Conservation (phyloP, 1,140 invertebrate species). For the Atta cephalotes region DNA sequence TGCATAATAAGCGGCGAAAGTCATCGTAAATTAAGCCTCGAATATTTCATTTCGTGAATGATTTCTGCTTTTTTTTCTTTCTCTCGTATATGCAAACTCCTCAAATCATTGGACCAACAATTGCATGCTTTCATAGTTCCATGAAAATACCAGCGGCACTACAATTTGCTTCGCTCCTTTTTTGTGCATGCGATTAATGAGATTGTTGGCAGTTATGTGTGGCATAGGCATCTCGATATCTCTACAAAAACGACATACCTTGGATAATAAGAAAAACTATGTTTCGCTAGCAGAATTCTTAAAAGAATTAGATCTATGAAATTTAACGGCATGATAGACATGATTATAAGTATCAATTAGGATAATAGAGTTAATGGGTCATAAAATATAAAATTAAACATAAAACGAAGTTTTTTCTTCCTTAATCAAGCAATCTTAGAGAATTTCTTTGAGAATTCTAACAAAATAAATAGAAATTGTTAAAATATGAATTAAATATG, state of each 20-base stretch:
- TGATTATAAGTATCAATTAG: constrained; percentile 25
- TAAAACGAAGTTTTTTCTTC: neutral
- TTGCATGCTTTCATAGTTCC: neutral
- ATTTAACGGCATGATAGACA: neutral
- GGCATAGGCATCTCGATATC: neutral
- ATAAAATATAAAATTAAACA: constrained; percentile 22
- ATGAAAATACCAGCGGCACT: constrained; percentile 18
- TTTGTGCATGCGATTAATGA: constrained; percentile 18
- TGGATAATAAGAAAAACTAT: neutral
- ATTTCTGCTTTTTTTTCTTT: neutral
- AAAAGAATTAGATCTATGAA: constrained; percentile 5
- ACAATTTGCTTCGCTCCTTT: constrained; percentile 19
- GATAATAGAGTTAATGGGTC: constrained; percentile 10
- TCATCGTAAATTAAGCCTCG: constrained; percentile 14
- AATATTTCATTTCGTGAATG: neutral
- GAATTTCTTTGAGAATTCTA: neutral
- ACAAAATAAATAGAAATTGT: neutral
- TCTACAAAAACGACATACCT: constrained; percentile 9
- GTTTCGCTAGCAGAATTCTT: neutral
- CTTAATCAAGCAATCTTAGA: neutral
- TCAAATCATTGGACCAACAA: constrained; percentile 14
- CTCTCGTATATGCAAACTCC: neutral
- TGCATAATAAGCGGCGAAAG: constrained; percentile 45
- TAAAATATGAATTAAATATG: neutral
- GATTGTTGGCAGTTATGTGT: constrained; percentile 25